phyloP scores from a whole-genome alignment of 2,797 vertebrate species.

The Aeoliscus strigatus region DNA sequence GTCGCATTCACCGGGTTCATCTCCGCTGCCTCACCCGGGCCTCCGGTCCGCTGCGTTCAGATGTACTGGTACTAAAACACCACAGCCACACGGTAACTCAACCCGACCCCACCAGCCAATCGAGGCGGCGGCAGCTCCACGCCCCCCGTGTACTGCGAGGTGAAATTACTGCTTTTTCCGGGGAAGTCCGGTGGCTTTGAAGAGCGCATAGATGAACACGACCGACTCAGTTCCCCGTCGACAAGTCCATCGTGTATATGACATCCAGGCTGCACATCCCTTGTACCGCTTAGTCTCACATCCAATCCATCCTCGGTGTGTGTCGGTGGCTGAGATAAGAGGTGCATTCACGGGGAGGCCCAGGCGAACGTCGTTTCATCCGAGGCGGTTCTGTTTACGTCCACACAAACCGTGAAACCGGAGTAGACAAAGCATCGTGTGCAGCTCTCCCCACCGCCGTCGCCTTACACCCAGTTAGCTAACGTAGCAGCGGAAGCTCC shows the following conservation, averaged over 20 bases:
- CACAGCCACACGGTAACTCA: conserved; percentile 28
- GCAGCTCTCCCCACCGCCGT: conserved; percentile 35
- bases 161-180: conserved; percentile 35
- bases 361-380: conserved; percentile 25
- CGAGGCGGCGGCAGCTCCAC: conserved; percentile 30
- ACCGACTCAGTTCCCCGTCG: conserved; percentile 23
- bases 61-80: conserved; percentile 34
- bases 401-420: conserved; percentile 17
- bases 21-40: conserved; percentile 79
- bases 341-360: conserved; percentile 12
- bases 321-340: neutral
- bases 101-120: conserved; percentile 14
- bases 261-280: conserved; percentile 32
- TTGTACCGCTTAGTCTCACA: conserved; percentile 27
- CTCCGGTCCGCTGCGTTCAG: conserved; percentile 55
- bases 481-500: conserved; percentile 20
- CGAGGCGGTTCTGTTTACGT: conserved; percentile 20
- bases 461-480: conserved; percentile 18
- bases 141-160: conserved; percentile 20
- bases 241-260: conserved; percentile 38
- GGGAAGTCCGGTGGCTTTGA: conserved; percentile 52
- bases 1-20: conserved; percentile 99
- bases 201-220: conserved; percentile 53
- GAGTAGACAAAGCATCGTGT: conserved; percentile 47
- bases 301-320: conserved; percentile 40